Evolutionary conservation across 2,113 vertebrate genomes (phyloP), one percentile per base, ranked within the genome.

Genomic region (Lepisosteus oculatus): DNA sequence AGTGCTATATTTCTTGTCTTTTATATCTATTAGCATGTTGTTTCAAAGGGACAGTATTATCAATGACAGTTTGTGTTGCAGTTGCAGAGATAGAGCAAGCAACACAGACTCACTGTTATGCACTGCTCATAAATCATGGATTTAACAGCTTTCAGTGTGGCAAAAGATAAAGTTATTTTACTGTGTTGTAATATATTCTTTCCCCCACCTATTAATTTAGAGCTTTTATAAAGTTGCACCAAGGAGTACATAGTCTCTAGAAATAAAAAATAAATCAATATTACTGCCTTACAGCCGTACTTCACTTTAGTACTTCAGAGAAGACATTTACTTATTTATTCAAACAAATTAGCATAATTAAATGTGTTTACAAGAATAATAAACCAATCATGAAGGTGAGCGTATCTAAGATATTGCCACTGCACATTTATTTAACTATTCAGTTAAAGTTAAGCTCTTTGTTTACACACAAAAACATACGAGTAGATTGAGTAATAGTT

Each of bases 11-110:
- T 55, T 55, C 29, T 55, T 55, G 55, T 55, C 55, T 3, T 55
- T 4, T 66, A 75, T 76, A 82, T 62, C 72, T 69, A 75, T 73
- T 47, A 67, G 0, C 1, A 74, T 69, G 73, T 67, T 67, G 8
- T 45, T 71, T 0, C 0, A 42, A 70, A 71, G 80, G 68, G 80
- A 76, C 8, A 7, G 0, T 9, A 70, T 79, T 72, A 77, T 43
- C 47, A 43, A 4, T 72, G 74, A 72, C 71, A 78, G 43, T 5
- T 63, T 69, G 73, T 76, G 29, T 4, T 47, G 29, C 29, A 67
- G n/a, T 76, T 67, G 17, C 54, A 68, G 12, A 9, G 0, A 0
- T 73, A 11, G 63, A 77, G n/a, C 59, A 29, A 29, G 29, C 29
- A 29, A 29, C 29, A 29, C 29, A 29, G 29, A 29, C 66, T 68